phyloP scores from a whole-genome alignment of 2,888 invertebrate species.

The Synergus umbraculus region DNA sequence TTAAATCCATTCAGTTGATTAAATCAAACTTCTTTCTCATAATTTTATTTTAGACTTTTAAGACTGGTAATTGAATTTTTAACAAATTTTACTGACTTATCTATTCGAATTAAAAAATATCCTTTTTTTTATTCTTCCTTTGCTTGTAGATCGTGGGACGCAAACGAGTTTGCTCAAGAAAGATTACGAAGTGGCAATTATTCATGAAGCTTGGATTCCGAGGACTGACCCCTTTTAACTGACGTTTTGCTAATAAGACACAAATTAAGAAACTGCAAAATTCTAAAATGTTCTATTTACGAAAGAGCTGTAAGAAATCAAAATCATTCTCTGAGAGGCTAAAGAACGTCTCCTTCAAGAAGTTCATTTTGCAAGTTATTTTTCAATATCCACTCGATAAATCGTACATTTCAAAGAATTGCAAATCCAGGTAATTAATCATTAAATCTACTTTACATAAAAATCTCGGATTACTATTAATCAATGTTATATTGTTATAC shows the following conservation, averaged over 20 bases:
- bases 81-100: neutral
- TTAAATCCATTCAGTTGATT: neutral
- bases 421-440: conserved; percentile 32
- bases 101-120: neutral
- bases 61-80: neutral
- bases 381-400: neutral
- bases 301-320: neutral
- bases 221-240: neutral
- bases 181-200: neutral
- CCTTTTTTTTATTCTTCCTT: neutral
- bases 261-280: neutral
- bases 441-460: neutral
- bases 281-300: neutral
- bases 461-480: neutral
- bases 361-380: neutral
- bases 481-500: neutral
- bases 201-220: neutral
- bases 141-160: neutral
- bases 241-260: conserved; percentile 1
- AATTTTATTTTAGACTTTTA: neutral
- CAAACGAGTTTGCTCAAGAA: conserved; percentile 2
- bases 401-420: neutral
- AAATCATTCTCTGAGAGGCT: neutral
- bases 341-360: neutral
- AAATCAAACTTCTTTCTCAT: neutral